Evolutionary conservation across 1,140 invertebrate species (phyloP).

Genomic region (Drosophila rhopaloa): DNA sequence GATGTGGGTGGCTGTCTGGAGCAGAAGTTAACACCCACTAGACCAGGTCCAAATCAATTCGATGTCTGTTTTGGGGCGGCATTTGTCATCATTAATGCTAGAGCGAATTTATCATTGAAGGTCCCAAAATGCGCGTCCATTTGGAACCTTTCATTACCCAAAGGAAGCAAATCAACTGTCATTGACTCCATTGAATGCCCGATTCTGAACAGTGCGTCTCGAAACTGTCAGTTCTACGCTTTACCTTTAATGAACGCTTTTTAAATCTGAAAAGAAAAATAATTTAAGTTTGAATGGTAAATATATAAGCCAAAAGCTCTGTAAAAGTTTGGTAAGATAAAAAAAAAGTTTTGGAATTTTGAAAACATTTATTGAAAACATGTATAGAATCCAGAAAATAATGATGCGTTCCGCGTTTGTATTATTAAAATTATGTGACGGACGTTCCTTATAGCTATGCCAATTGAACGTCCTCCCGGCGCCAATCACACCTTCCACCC

Average conservation of each 20-base stretch:
- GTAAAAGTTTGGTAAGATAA: too few relatives aligned
- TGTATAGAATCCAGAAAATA: too few relatives aligned
- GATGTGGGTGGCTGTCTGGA: constrained; percentile 9
- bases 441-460: constrained; percentile 3
- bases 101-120: constrained; percentile 48
- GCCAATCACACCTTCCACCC: constrained; percentile 65
- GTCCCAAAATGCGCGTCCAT: constrained; percentile 27
- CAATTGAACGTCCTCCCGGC: constrained; percentile 44
- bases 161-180: constrained; percentile 53
- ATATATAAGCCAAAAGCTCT: too few relatives aligned
- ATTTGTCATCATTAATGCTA: constrained; percentile 67
- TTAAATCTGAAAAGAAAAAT: too few relatives aligned
- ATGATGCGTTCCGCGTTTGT: too few relatives aligned
- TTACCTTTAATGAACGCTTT: too few relatives aligned
- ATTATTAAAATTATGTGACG: too few relatives aligned
- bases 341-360: too few relatives aligned
- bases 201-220: constrained; percentile 3
- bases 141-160: constrained; percentile 67
- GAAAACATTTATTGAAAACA: too few relatives aligned
- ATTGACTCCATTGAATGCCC: constrained; percentile 35
- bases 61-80: constrained; percentile 19
- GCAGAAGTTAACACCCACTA: constrained; percentile 29
- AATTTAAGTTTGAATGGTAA: too few relatives aligned
- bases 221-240: neutral
- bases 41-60: constrained; percentile 48